These are phyloP conservation scores for Pristionchus fissidentatus DNA, from an alignment of 2,888 invertebrate species.

Conservation along the genomic window DNA sequence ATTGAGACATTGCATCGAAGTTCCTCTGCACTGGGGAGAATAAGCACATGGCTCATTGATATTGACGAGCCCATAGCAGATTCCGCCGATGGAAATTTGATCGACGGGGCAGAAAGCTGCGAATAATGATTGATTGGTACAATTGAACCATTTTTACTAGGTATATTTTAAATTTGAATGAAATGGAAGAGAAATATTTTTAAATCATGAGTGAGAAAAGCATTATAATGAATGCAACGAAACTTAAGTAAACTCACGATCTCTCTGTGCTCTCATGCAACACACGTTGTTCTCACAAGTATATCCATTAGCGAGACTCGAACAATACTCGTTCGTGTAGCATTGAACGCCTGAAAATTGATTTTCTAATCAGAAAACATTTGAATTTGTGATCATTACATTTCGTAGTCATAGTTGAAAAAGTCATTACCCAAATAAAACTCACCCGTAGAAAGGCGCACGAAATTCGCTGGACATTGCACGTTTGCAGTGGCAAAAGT, in stretches of 20 bases:
- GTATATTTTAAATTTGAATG: background rate
- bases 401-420: background rate
- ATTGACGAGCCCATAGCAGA: conserved; percentile 3
- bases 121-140: background rate
- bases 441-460: background rate
- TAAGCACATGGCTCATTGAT: conserved; percentile 28
- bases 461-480: background rate
- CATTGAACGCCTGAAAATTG: conserved; percentile 37
- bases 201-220: background rate
- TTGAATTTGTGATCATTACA: background rate
- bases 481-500: background rate
- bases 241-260: conserved; percentile 3
- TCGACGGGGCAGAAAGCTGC: background rate
- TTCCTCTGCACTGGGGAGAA: background rate
- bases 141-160: background rate
- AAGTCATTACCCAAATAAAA: background rate
- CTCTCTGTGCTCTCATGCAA: background rate
- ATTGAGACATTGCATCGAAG: conserved; percentile 1
- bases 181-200: background rate
- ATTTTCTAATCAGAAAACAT: background rate
- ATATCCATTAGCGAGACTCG: background rate
- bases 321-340: conserved; percentile 27
- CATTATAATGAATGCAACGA: background rate
- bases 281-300: conserved; percentile 29
- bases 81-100: background rate